Base-by-base conservation (phyloP, 1,140 invertebrate genomes). In the Aphidius gifuensis region DNA sequence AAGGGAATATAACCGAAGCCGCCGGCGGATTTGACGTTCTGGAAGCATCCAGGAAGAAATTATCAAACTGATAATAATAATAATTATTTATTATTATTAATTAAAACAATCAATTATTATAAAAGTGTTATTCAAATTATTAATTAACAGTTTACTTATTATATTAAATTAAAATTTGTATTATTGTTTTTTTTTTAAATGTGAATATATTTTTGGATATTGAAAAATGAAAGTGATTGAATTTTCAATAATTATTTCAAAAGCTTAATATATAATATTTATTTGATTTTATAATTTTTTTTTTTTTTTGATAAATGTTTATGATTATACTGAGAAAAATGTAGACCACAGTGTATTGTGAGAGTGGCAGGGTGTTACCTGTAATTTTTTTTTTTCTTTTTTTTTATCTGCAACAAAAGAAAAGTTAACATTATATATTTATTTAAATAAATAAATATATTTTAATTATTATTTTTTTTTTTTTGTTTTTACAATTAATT, bases 1-100 rank as follows among this genome's bases (percentile, higher is more conserved):
- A 79, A 79, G 77, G 71, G 77, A 77, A 79, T 76, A 70, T 77
- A 70, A 65, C 68, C 60, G 59, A 76, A 76, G 70, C 71, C 56
- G 11, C 60, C 47, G 45, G 32, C 57, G 57, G 45, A 63, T 6
- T 60, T 57, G 39, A 53, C 55, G 4, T 60, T 64, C 50, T 58
- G 43, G 23, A 55, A 45, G 23, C 49, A 43, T 58, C 44, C 58
- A 23, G 45, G 9, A 32, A 54, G 16, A 16, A 16, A 16, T 16
- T 16, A 16, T 16, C 16, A 16, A 16, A 16, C n/a, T 38, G 1
- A 16, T 6, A 44, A 44, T 6, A 44, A 44, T 44, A 6, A 44
- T 6, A 44, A 44, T 44, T 6, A 44, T 44, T 44, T 11, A 42
- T 16, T 48, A 6, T 16, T 16, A 16, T 16, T 16, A 16, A 16